These are phyloP conservation scores for Drosophila murphyi DNA, from an alignment of 1,140 invertebrate genomes.

Conservation along the genomic window DNA sequence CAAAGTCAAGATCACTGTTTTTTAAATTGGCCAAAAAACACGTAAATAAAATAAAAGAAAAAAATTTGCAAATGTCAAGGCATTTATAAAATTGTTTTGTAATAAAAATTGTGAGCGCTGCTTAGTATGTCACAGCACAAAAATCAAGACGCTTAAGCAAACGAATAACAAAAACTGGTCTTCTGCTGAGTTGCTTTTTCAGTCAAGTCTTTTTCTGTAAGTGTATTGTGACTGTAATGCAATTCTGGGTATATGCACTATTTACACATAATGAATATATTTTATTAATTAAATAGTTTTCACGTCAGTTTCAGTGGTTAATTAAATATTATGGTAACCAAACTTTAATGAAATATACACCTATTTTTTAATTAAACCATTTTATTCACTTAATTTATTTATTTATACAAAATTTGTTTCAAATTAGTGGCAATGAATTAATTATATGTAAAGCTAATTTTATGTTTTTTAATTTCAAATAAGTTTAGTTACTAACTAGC, in stretches of 20 bases:
- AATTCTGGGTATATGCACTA: neutral
- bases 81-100: constrained; percentile 18
- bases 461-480: too few species aligned
- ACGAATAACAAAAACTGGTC: constrained; percentile 27
- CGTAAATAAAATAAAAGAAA: constrained; percentile 30
- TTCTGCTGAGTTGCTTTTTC: constrained; percentile 9
- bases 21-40: constrained; percentile 15
- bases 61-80: constrained; percentile 58
- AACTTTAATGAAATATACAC: too few species aligned
- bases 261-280: neutral
- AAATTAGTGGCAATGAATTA: too few species aligned
- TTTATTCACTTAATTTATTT: neutral
- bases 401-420: too few species aligned
- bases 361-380: neutral
- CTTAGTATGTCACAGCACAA: constrained; percentile 26
- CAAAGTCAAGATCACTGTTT: constrained; percentile 38
- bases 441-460: too few species aligned
- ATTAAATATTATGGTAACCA: too few species aligned
- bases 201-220: constrained; percentile 12
- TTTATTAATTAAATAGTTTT: neutral
- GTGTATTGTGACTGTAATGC: neutral
- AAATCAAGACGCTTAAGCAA: constrained; percentile 17
- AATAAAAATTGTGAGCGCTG: constrained; percentile 35
- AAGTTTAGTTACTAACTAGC: too few species aligned
- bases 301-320: too few species aligned